Conservation (phyloP, 2,888 invertebrate genomes). For the Pyrocoelia pectoralis region DNA sequence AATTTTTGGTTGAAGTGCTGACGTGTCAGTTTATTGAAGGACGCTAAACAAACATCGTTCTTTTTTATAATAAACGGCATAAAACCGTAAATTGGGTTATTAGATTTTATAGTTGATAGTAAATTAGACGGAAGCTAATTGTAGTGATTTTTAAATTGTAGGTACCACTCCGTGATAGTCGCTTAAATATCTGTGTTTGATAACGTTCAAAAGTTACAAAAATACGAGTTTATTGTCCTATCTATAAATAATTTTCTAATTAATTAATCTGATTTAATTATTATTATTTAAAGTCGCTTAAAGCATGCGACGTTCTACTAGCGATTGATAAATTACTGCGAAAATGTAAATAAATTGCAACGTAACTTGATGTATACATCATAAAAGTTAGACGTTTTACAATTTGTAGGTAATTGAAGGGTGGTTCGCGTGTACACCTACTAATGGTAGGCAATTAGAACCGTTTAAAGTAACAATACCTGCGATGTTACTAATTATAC, state of each 20-base stretch:
- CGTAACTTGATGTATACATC: slow-evolving; percentile 26
- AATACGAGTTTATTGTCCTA: slow-evolving; percentile 14
- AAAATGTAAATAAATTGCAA: slow-evolving; percentile 27
- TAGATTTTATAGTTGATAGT: slow-evolving; percentile 34
- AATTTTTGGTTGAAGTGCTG: neutral
- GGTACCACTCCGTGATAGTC: slow-evolving; percentile 34
- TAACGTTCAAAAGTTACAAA: slow-evolving; percentile 24
- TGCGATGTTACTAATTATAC: slow-evolving; percentile 13
- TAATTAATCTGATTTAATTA: slow-evolving; percentile 15
- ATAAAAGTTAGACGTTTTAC: slow-evolving; percentile 20
- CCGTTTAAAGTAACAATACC: slow-evolving; percentile 25
- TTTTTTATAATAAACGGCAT: slow-evolving; percentile 5
- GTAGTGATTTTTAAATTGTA: slow-evolving; percentile 33
- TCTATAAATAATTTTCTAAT: slow-evolving; percentile 8
- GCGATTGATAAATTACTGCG: slow-evolving; percentile 31
- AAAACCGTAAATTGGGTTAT: slow-evolving; percentile 33
- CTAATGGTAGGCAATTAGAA: slow-evolving; percentile 21
- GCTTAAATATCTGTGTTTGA: slow-evolving; percentile 25
- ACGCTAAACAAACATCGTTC: neutral
- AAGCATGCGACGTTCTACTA: slow-evolving; percentile 24
- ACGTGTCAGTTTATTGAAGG: neutral
- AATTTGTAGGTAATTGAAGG: slow-evolving; percentile 20
- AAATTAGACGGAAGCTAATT: slow-evolving; percentile 35
- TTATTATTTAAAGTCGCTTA: slow-evolving; percentile 21
- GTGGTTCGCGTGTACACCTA: slow-evolving; percentile 20